phyloP scores from a whole-genome alignment of 1,140 invertebrate species.

The Cydia fagiglandana region DNA sequence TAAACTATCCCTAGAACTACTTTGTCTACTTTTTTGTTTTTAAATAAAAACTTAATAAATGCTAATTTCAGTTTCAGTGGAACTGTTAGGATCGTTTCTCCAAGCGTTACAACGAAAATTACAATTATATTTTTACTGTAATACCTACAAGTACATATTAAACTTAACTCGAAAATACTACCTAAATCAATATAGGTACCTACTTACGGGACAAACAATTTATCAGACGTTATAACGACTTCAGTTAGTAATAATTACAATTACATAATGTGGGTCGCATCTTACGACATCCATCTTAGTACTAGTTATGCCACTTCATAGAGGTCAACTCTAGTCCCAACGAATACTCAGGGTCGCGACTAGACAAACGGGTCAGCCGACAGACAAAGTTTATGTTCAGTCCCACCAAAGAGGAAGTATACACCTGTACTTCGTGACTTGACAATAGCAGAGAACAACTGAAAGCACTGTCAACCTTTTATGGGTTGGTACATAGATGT shows the following conservation, averaged over 20 bases:
- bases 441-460: not conserved
- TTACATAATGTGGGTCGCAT: slow-evolving; percentile 20
- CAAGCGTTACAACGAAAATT: too few species aligned
- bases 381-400: not conserved
- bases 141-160: not conserved
- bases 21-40: too few species aligned
- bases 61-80: too few species aligned
- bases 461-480: slow-evolving; percentile 20
- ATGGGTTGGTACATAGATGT: not conserved
- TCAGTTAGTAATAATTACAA: slow-evolving; percentile 17
- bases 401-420: not conserved
- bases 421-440: not conserved
- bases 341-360: slow-evolving; percentile 17
- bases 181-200: not conserved
- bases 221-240: not conserved
- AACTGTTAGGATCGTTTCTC: too few species aligned
- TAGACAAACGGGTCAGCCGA: slow-evolving; percentile 19
- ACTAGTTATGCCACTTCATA: slow-evolving; percentile 15
- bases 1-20: too few species aligned
- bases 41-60: too few species aligned
- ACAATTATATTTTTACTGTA: not conserved
- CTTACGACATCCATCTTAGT: not conserved
- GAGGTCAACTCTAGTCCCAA: slow-evolving; percentile 15
- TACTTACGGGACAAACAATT: not conserved
- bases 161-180: not conserved